Base-by-base conservation (phyloP, 2,888 invertebrate species). In the Portevinia maculata region DNA sequence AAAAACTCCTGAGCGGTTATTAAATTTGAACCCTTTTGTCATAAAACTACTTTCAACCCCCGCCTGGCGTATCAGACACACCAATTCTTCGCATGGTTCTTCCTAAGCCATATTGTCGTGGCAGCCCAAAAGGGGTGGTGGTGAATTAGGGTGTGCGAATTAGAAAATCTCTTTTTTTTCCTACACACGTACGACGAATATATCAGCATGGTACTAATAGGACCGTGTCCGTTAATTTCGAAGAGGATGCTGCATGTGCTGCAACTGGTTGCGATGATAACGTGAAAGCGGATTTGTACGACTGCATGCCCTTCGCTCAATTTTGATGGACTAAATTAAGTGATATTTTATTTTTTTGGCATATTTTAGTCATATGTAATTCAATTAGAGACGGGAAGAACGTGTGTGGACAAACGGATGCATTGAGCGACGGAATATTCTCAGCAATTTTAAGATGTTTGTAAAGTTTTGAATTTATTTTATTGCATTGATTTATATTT, bases 21-120 rank as follows among this genome's bases (percentile, higher is more conserved):
- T 84, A 79, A 84, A 84, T 84, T 84, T 84, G 73, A 84, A 84
- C 84, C 79, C 84, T 79, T 84, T 84, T 84, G 84, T 84, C 84
- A 74, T 79, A 79, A 79, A 79, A 84, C 79, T 74, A 78, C 78
- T 69, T 69, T 30, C 76, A 52, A 48, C 50, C 52, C 64, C 50
- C 67, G 37, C 6, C 21, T 32, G 9, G 15, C 41, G 46, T 1
- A 41, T 30, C 9, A 19, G n/a, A 11, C 55, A 44, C 34, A 50
- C 67, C 48, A n/a, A 39, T 15, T 46, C 55, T 3, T 30, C 11
- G 30, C n/a, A 17, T 30, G 30, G 32, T 7, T 44, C 28, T 28
- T 13, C 50, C 11, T 37, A 19, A 48, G 83, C 78, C 81, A 83
- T 83, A 83, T 83, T 76, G 76, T 71, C 65, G 71, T 70, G 81